Conservation (phyloP, 2,797 vertebrate genomes). For the Phataginus tetradactyla region DNA sequence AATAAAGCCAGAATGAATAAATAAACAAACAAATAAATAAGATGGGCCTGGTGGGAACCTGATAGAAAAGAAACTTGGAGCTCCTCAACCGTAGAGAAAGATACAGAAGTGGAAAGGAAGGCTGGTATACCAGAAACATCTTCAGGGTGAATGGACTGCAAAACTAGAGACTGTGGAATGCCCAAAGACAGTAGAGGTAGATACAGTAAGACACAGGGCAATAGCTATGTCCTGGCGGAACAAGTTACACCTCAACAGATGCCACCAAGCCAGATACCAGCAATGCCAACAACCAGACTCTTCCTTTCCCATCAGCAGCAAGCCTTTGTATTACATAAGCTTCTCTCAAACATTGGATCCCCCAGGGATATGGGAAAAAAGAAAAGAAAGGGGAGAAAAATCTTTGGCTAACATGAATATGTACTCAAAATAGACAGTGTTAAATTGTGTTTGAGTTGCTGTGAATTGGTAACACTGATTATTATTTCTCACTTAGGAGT, state of each 20-base stretch:
- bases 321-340: neutral
- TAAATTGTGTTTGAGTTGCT: neutral
- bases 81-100: neutral
- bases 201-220: neutral
- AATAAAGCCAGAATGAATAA: neutral
- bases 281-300: neutral
- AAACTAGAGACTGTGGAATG: neutral
- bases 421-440: neutral
- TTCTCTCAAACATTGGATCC: neutral
- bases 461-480: neutral
- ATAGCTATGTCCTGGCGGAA: too few species aligned
- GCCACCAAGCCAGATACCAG: neutral
- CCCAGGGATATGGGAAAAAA: neutral
- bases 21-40: too few species aligned
- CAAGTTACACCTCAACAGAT: neutral
- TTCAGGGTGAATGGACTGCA: neutral
- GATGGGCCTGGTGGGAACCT: neutral
- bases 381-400: neutral
- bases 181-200: neutral
- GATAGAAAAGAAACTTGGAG: neutral
- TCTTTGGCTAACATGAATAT: neutral
- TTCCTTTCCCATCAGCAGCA: neutral
- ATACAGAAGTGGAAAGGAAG: neutral
- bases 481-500: neutral
- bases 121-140: neutral